phyloP scores from a whole-genome alignment of 2,888 invertebrate genomes.

The Drosophila melanosoma region DNA sequence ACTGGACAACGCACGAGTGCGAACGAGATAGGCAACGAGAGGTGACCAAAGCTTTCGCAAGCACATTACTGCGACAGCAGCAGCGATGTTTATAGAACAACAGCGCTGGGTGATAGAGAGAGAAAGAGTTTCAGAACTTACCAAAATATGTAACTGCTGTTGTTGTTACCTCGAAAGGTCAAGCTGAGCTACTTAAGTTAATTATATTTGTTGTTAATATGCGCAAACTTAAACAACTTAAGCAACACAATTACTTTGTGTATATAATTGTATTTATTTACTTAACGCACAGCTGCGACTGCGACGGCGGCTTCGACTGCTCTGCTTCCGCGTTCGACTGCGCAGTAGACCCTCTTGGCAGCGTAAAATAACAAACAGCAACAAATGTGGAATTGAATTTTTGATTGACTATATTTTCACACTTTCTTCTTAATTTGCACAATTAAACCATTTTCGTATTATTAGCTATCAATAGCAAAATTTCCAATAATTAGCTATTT shows the following conservation, averaged over 20 bases:
- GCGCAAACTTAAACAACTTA: slow-evolving; percentile 30
- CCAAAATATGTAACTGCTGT: slow-evolving; percentile 30
- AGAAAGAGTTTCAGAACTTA: slow-evolving; percentile 35
- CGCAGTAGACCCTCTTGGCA: slow-evolving; percentile 9
- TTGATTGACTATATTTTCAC: slow-evolving; percentile 46
- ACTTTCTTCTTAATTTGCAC: slow-evolving; percentile 62
- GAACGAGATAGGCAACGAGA: slow-evolving; percentile 8
- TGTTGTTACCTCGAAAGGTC: slow-evolving; percentile 40
- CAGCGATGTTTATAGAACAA: slow-evolving; percentile 32
- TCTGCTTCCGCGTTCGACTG: slow-evolving; percentile 48
- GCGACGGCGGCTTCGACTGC: slow-evolving; percentile 20
- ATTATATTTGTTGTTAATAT: slow-evolving; percentile 35
- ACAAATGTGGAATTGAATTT: slow-evolving; percentile 22
- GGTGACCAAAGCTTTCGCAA: slow-evolving; percentile 18
- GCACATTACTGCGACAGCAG: slow-evolving; percentile 10
- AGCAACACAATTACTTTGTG: slow-evolving; percentile 27
- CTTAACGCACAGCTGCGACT: slow-evolving; percentile 17
- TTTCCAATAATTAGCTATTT: slow-evolving; percentile 53
- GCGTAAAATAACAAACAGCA: not conserved
- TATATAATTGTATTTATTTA: slow-evolving; percentile 34
- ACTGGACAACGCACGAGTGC: slow-evolving; percentile 35
- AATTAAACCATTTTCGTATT: slow-evolving; percentile 49
- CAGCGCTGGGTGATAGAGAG: slow-evolving; percentile 10
- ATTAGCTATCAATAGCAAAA: slow-evolving; percentile 38
- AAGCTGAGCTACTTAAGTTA: slow-evolving; percentile 46